phyloP scores from a whole-genome alignment of 2,888 invertebrate species.

The Synergus laeviventris region DNA sequence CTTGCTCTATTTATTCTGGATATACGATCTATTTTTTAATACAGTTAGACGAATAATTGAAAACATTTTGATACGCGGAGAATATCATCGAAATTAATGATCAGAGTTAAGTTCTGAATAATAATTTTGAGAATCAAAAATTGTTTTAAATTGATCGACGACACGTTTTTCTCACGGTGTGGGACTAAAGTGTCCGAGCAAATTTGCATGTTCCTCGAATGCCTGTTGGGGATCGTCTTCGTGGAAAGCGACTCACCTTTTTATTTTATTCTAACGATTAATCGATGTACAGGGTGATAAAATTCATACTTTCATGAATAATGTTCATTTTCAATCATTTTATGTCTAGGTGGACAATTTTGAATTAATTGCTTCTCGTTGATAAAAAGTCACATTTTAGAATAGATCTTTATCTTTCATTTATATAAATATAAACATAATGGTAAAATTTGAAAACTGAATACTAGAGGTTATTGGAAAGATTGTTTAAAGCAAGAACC shows the following conservation, averaged over 20 bases:
- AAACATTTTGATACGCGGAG: background rate
- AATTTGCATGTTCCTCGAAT: slow-evolving; percentile 40
- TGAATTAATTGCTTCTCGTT: background rate
- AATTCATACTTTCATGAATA: background rate
- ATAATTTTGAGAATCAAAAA: slow-evolving; percentile 36
- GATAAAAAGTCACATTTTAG: background rate
- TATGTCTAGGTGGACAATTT: background rate
- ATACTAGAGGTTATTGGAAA: no score
- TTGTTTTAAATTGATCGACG: slow-evolving; percentile 40
- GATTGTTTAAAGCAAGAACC: background rate
- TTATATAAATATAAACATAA: no score
- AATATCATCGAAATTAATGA: slow-evolving; percentile 20
- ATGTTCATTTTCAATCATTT: background rate
- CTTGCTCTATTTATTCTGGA: background rate
- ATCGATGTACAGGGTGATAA: slow-evolving; percentile 28
- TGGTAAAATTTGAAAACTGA: no score
- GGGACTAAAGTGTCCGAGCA: slow-evolving; percentile 37
- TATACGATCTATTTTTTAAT: background rate
- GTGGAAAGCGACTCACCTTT: slow-evolving; percentile 30
- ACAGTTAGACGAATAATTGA: background rate
- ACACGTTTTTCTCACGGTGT: slow-evolving; percentile 40
- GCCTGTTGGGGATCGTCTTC: slow-evolving; percentile 39
- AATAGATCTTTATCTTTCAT: background rate
- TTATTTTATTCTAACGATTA: slow-evolving; percentile 35
- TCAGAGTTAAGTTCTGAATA: slow-evolving; percentile 14